Evolutionary conservation across 2,113 vertebrate species (phyloP), one percentile per base, ranked within the genome.

Genomic region (Toxotes chatareus): DNA sequence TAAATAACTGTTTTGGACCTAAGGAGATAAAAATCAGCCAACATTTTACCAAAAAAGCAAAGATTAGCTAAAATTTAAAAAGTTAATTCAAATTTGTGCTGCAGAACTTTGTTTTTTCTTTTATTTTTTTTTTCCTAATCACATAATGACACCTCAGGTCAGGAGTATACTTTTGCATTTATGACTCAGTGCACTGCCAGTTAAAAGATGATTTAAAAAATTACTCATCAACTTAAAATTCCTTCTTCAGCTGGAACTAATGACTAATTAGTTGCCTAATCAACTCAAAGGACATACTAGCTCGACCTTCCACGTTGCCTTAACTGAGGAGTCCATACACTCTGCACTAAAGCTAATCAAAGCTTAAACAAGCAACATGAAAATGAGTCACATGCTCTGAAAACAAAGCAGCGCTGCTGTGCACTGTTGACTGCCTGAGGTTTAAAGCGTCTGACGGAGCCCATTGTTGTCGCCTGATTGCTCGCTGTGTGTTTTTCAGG

Each of bases 401-500:
- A 80, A 87, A 91, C 88, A 89, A 82, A 87, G 82, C 17, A 2
- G 62, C 59, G 78, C 72, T 51, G 67, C 72, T 46, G 81, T 72
- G 74, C 74, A 31, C 56, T 55, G 76, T 31, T 13, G 49, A 65
- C 76, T 59, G 78, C 84, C 82, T 83, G 73, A 77, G 55, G 75
- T 80, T 85, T 80, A 76, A 71, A 85, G 79, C 73, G 19, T 77
- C 76, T 57, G 49, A 55, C 53, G 6, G 55, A 72, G 82, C 79
- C 84, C 19, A 95, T 95, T 91, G 92, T 96, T 93, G 96, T 96
- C 87, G 95, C 95, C 96, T 95, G 93, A 95, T 93, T 95, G 95
- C 94, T 93, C 80, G 84, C 94, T 95, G 74, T 66, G 80, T 92
- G 87, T 94, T 91, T 93, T 94, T 93, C 96, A 96, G 96, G 95